These are phyloP conservation scores for Molorchus minor DNA, from an alignment of 2,888 invertebrate species.

Conservation along the genomic window DNA sequence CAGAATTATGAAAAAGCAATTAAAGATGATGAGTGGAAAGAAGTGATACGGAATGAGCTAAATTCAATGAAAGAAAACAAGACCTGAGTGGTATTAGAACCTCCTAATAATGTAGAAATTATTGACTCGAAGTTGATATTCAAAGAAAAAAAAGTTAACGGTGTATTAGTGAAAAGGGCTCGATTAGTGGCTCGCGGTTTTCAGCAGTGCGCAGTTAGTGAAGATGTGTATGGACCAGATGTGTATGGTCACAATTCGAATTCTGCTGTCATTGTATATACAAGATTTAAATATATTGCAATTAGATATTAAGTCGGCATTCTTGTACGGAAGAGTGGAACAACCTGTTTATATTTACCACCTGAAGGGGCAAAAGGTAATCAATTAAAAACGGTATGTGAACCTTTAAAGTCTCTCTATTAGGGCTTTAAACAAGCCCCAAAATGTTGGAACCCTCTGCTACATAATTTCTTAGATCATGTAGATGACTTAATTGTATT, in stretches of 20 bases:
- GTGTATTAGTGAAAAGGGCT: conserved; percentile 33
- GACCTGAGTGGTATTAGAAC: conserved; percentile 38
- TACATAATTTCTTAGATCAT: too few relatives aligned
- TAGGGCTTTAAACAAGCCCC: too few relatives aligned
- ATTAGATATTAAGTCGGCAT: conserved; percentile 31
- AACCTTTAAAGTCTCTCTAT: too few relatives aligned
- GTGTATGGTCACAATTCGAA: conserved; percentile 41
- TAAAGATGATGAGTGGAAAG: conserved; percentile 30
- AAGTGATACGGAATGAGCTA: conserved; percentile 37
- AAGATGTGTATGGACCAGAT: conserved; percentile 41
- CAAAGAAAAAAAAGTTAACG: conserved; percentile 31
- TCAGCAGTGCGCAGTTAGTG: conserved; percentile 29
- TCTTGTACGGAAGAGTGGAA: conserved; percentile 26
- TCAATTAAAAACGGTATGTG: too few relatives aligned
- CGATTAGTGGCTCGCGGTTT: conserved; percentile 42
- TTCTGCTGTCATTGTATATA: conserved; percentile 34
- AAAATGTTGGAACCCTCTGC: too few relatives aligned
- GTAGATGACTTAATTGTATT: too few relatives aligned
- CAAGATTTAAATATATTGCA: conserved; percentile 21
- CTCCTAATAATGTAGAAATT: conserved; percentile 30
- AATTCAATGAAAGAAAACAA: conserved; percentile 32
- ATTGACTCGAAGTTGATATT: conserved; percentile 43
- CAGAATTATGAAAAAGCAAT: conserved; percentile 31
- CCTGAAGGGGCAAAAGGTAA: not conserved
- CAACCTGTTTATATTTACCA: conserved; percentile 25